Evolutionary conservation across 2,797 vertebrate genomes (phyloP), one percentile per base, ranked within the genome.

Genomic region (Hydrophis major): DNA sequence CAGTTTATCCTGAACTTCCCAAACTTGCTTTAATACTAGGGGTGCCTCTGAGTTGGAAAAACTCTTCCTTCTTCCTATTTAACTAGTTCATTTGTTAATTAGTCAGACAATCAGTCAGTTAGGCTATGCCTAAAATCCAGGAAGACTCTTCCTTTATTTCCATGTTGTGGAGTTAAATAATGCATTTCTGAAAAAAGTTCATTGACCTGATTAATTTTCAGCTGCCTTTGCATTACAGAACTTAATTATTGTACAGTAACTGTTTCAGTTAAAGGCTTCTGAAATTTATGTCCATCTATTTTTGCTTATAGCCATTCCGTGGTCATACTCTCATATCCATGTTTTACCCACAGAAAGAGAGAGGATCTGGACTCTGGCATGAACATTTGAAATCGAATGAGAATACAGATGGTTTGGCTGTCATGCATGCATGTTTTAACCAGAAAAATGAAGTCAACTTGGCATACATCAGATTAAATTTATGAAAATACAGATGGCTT

Each of bases 401-500:
- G 20, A 74, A 88, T 91, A 74, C 56, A 78, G 56, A 69, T 93
- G 55, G 53, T 53, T 78, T 90, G 89, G 89, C 86, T 90, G 55
- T 93, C 28, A n/a, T 27, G 50, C 69, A 37, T 42, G 47, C 60
- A 50, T n/a, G 61, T 87, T 93, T 50, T 66, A 18, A 57, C 28
- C 37, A 37, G 37, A 93, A 60, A n/a, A 74, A 88, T 88, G 61
- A 90, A 74, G 61, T 32, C 59, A 22, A 61, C 69, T 83, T 92
- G 63, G 63, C 61, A 92, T 28, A 25, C 57, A 20, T 92, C 32
- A 83, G 16, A 56, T 92, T 78, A 89, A 78, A 92, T n/a, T 63
- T 89, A 50, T 92, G 86, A 88, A 92, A 88, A 74, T 74, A 88
- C 87, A 89, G 87, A 78, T 92, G 91, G 37, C 25, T 92, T 78